Evolutionary conservation across 2,888 invertebrate species (phyloP).

Genomic region (Noctua pronuba): DNA sequence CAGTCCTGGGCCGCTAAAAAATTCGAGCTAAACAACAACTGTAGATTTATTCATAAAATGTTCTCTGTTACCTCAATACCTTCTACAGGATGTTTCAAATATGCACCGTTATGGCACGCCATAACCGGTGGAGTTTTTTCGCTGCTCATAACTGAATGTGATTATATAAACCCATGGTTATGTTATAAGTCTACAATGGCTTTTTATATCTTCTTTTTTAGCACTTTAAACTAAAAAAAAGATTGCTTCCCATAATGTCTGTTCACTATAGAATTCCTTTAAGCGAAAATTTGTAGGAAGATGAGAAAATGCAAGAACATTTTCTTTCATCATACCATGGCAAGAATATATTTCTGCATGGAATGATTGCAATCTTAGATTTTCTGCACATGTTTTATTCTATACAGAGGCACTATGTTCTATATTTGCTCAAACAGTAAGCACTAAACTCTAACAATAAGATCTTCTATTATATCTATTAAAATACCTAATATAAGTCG

Average conservation of each 20-base stretch:
- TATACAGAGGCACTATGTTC: background rate
- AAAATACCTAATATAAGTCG: background rate
- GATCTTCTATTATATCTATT: background rate
- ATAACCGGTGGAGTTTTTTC: conserved; percentile 50
- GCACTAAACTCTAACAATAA: background rate
- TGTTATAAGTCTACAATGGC: conserved; percentile 5
- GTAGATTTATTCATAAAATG: conserved; percentile 52
- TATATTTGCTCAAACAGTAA: background rate
- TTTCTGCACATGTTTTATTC: background rate
- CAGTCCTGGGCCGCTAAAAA: conserved; percentile 13
- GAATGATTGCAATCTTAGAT: conserved; percentile 32
- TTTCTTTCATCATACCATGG: conserved; percentile 20
- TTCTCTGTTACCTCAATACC: conserved; percentile 33
- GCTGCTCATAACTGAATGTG: conserved; percentile 31
- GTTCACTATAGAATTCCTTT: background rate
- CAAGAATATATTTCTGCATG: conserved; percentile 32
- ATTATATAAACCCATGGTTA: conserved; percentile 29
- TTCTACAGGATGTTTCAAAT: conserved; percentile 57
- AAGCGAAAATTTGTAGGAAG: background rate
- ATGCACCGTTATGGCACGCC: conserved; percentile 55
- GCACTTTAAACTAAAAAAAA: conserved; percentile 18
- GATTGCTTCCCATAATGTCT: background rate
- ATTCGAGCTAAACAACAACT: conserved; percentile 43
- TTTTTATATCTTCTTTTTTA: conserved; percentile 21
- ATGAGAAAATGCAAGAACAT: conserved; percentile 11